Conservation (phyloP, 2,888 invertebrate species). For the Caenorhabditis sp. region DNA sequence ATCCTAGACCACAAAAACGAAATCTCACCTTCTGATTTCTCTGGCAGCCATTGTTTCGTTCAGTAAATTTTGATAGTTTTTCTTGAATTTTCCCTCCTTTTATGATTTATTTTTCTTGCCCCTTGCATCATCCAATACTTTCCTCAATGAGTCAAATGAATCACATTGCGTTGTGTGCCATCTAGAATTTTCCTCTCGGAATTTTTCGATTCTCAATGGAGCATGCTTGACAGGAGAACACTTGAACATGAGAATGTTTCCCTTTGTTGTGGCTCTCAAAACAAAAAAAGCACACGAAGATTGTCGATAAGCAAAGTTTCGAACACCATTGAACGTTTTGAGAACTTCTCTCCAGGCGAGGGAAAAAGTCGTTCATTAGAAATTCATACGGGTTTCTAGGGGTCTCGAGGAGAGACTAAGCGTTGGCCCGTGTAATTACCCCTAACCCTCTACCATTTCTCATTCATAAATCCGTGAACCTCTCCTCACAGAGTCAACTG, state of each 20-base stretch:
- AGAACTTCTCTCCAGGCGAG: neutral
- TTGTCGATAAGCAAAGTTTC: too few species aligned
- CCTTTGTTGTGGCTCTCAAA: too few species aligned
- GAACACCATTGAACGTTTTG: too few species aligned
- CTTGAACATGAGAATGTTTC: too few species aligned
- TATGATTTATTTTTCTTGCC: neutral
- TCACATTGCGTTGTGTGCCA: neutral
- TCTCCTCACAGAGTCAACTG: slow-evolving; percentile 35
- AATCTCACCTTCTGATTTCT: too few species aligned
- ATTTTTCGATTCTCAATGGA: neutral
- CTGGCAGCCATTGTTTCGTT: too few species aligned
- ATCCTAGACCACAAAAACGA: neutral
- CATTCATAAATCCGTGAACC: slow-evolving; percentile 51
- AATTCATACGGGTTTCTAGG: slow-evolving; percentile 43
- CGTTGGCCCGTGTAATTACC: slow-evolving; percentile 33
- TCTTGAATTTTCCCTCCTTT: neutral
- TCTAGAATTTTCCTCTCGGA: neutral
- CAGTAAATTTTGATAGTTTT: too few species aligned
- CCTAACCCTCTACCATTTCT: slow-evolving; percentile 15
- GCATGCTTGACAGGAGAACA: neutral
- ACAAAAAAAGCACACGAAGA: neutral
- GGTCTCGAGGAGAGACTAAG: neutral
- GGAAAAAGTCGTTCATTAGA: slow-evolving; percentile 25
- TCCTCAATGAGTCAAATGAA: slow-evolving; percentile 6
- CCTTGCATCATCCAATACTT: slow-evolving; percentile 23